Conservation (phyloP, 1,140 invertebrate genomes). For the Capitella teleta region DNA sequence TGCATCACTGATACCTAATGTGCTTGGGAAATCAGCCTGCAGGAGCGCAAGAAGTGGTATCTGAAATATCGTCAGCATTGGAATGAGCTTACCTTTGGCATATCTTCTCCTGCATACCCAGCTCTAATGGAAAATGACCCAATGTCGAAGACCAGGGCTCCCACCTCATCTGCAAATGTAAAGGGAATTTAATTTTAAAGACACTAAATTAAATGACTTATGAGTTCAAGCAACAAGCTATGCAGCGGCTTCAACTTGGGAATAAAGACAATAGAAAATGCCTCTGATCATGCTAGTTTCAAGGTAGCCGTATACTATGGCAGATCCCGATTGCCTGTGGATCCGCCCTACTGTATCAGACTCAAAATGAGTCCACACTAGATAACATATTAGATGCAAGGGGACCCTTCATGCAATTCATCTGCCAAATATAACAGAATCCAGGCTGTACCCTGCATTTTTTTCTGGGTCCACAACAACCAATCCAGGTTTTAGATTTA, state of each 20-base stretch:
- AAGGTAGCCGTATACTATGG: not conserved
- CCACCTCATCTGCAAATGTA: slow-evolving; percentile 72
- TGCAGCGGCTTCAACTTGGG: no score
- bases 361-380: no score
- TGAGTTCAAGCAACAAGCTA: no score
- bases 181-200: not conserved
- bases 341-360: not conserved
- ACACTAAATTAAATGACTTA: not conserved
- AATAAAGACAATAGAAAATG: not conserved
- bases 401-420: no score
- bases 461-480: no score
- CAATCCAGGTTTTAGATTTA: no score
- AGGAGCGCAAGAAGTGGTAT: not conserved
- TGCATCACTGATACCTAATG: slow-evolving; percentile 52
- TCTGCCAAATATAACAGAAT: no score
- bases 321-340: not conserved
- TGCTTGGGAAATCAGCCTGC: slow-evolving; percentile 72
- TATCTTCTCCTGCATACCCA: slow-evolving; percentile 83
- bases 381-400: no score
- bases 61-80: not conserved
- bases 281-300: not conserved
- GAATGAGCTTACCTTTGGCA: slow-evolving; percentile 49
- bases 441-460: no score
- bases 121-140: slow-evolving; percentile 78
- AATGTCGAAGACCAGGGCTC: slow-evolving; percentile 91